Base-by-base conservation (phyloP, 2,113 vertebrate species). In the Rallus limicola region DNA sequence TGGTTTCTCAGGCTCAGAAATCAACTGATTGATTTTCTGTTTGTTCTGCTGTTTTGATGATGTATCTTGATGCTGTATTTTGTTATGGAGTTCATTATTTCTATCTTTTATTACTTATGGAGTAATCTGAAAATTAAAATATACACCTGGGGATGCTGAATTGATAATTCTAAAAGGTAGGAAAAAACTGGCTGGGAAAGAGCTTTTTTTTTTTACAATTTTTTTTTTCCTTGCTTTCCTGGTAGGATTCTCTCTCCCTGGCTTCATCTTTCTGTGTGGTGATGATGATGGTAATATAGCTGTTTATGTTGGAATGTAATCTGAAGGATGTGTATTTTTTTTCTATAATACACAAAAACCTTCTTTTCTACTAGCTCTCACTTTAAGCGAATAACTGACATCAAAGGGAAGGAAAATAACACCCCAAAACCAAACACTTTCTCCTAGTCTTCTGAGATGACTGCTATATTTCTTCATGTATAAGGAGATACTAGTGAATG, bases 31-130 rank as follows among this genome's bases (percentile, higher is more conserved):
- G 86, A 80, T 92, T 96, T 95, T 96, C 93, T 95, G 67, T 85
- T 93, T 80, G 72, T 81, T 40, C 56, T 92, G 36, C 93, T 3
- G 0, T 68, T 93, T 82, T 94, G 78, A 77, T 79, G 82, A 88
- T 93, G 38, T 70, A 36, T 83, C 79, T 91, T 93, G 59, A 82
- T 88, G 86, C 46, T 46, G 63, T 93, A 77, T 93, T 96, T 96
- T 92, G 85, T 95, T 93, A 87, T 33, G 33, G 71, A 88, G 90
- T 95, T 94, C 71, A 90, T 96, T 93, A 94, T 90, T 94, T 93
- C 85, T 82, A 29, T 82, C 59, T 93, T 93, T 67, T 94, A 86
- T 95, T 64, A 86, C 68, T 95, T 96, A 64, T 7, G 15, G 52
- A 55, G 71, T 86, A 71, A 77, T 18, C 78, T 81, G 92, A 92